phyloP scores from a whole-genome alignment of 2,888 invertebrate species.

The Cephus nigrinus region DNA sequence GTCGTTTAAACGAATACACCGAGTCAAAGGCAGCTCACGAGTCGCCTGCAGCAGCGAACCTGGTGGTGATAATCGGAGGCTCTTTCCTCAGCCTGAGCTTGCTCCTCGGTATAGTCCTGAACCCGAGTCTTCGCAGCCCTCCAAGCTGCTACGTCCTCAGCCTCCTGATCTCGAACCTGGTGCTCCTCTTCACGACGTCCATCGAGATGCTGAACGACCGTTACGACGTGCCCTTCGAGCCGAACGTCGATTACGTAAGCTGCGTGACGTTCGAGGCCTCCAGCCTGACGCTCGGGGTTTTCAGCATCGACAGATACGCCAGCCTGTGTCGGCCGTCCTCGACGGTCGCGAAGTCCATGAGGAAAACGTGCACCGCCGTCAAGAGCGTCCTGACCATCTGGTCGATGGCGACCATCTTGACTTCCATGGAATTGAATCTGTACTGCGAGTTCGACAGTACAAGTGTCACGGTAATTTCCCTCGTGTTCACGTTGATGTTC shows the following conservation, averaged over 20 bases:
- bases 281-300: constrained; percentile 42
- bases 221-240: constrained; percentile 33
- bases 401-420: constrained; percentile 38
- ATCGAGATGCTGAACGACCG: constrained; percentile 37
- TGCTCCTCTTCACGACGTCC: constrained; percentile 45
- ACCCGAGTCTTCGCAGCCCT: constrained; percentile 33
- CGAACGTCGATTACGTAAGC: constrained; percentile 49
- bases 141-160: constrained; percentile 46
- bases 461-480: constrained; percentile 39
- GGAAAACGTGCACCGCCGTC: constrained; percentile 29
- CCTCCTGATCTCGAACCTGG: constrained; percentile 44
- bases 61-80: constrained; percentile 26
- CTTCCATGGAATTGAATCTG: constrained; percentile 49
- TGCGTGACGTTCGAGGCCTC: constrained; percentile 49
- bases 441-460: constrained; percentile 31
- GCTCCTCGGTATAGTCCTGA: constrained; percentile 26
- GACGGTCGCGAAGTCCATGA: constrained; percentile 9
- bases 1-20: background rate
- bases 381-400: constrained; percentile 46
- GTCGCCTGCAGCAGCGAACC: constrained; percentile 1
- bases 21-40: background rate
- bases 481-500: constrained; percentile 46
- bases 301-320: constrained; percentile 47
- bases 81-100: constrained; percentile 29
- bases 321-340: constrained; percentile 26